Evolutionary conservation across 2,888 invertebrate genomes (phyloP).

Genomic region (Acholoe squamosa): DNA sequence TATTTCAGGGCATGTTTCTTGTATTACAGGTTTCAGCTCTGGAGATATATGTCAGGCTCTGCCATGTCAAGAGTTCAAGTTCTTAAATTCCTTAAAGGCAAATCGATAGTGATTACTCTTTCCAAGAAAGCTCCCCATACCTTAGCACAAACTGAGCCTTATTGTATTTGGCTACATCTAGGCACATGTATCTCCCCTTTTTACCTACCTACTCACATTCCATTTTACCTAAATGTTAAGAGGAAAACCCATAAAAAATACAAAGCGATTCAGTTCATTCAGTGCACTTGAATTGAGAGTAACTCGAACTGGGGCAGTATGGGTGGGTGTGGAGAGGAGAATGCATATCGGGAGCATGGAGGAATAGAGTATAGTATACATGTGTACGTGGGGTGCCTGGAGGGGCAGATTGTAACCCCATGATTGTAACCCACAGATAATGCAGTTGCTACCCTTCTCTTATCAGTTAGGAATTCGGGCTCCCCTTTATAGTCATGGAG

Average conservation of each 20-base stretch:
- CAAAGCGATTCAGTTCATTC: not conserved
- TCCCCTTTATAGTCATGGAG: not conserved
- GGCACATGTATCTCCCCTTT: not conserved
- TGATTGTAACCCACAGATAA: not conserved
- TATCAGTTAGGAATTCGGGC: not conserved
- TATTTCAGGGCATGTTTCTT: too few relatives aligned
- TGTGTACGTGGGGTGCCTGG: not conserved
- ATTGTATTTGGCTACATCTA: not conserved
- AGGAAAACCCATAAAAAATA: not conserved
- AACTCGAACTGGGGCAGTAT: not conserved
- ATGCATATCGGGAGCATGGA: not conserved
- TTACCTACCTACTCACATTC: not conserved
- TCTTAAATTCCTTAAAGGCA: not conserved
- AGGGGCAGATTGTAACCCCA: not conserved
- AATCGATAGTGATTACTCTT: not conserved
- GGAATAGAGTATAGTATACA: not conserved
- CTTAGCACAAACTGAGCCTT: not conserved
- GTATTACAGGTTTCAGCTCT: too few relatives aligned
- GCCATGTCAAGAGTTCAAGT: too few relatives aligned
- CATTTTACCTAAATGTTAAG: not conserved
- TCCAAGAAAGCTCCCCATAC: not conserved
- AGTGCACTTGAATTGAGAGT: not conserved
- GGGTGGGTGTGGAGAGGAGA: not conserved
- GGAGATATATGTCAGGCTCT: too few relatives aligned
- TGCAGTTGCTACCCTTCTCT: not conserved